These are phyloP conservation scores for Ephestia elutella DNA, from an alignment of 1,140 invertebrate genomes.

Conservation along the genomic window DNA sequence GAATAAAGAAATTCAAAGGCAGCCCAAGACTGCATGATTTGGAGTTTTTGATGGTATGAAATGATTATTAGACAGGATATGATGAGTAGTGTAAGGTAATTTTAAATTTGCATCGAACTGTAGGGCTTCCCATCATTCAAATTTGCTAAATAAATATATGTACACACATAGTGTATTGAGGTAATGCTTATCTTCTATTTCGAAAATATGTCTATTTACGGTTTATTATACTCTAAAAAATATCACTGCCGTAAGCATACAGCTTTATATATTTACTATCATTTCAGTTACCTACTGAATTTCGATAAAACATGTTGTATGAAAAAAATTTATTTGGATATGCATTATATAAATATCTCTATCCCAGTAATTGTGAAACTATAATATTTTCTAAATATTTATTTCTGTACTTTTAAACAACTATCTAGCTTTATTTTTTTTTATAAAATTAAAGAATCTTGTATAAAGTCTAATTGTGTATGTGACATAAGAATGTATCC, in stretches of 20 bases:
- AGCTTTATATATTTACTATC: background rate
- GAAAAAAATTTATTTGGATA: no score
- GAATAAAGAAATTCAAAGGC: no score
- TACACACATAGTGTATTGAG: background rate
- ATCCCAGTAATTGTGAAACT: background rate
- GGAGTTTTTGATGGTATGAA: no score
- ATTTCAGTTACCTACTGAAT: no score
- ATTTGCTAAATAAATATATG: background rate
- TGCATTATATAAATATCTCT: slow-evolving; percentile 10
- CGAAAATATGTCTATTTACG: background rate
- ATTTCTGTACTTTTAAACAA: slow-evolving; percentile 5
- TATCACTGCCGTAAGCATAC: background rate
- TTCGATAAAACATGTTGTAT: no score
- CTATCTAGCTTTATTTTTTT: slow-evolving; percentile 27
- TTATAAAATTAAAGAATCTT: slow-evolving; percentile 6
- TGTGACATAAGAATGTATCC: slow-evolving; percentile 4
- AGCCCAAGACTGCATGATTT: no score
- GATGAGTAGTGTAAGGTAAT: slow-evolving; percentile 15
- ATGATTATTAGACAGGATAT: background rate
- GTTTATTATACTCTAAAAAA: background rate
- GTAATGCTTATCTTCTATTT: background rate
- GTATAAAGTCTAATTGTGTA: slow-evolving; percentile 7
- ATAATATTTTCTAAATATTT: background rate
- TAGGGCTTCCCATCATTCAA: slow-evolving; percentile 43
- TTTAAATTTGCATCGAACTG: slow-evolving; percentile 43